phyloP scores from a whole-genome alignment of 1,140 invertebrate genomes.

The Schlechtendalia chinensis region DNA sequence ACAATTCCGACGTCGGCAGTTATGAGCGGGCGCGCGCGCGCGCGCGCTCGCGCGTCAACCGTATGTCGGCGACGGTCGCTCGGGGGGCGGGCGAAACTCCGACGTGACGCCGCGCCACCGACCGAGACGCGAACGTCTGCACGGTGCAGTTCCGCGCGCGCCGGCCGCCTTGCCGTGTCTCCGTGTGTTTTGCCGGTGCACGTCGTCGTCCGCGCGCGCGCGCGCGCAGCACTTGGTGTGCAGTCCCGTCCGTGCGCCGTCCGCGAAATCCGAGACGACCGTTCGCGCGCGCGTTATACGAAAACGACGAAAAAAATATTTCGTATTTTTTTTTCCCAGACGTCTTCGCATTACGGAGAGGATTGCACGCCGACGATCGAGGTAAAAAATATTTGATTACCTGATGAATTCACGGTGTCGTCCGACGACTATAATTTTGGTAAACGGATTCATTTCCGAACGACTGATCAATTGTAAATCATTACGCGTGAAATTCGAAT shows the following conservation, averaged over 20 bases:
- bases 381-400: not conserved
- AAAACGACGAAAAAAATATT: not conserved
- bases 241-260: not conserved
- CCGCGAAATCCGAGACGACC: not conserved
- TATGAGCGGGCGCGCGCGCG: no score
- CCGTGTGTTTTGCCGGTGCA: not conserved
- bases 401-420: no score
- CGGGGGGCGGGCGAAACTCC: constrained; percentile 36
- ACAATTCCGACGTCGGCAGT: no score
- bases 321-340: not conserved
- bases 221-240: no score
- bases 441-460: no score
- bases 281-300: no score
- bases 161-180: constrained; percentile 29
- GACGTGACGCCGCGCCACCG: constrained; percentile 44
- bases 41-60: no score
- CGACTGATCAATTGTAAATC: no score
- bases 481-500: not conserved
- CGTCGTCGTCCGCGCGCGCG: not conserved
- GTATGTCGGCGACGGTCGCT: not conserved
- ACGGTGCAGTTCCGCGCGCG: constrained; percentile 26
- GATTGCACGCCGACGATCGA: not conserved
- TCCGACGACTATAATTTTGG: no score
- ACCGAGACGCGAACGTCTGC: constrained; percentile 30
- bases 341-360: not conserved